Percentiles rank a stretch among this genome's conserved stretches.
phyloP scores from a whole-genome alignment of 2,888 invertebrate species.

The Drosophila putrida region DNA sequence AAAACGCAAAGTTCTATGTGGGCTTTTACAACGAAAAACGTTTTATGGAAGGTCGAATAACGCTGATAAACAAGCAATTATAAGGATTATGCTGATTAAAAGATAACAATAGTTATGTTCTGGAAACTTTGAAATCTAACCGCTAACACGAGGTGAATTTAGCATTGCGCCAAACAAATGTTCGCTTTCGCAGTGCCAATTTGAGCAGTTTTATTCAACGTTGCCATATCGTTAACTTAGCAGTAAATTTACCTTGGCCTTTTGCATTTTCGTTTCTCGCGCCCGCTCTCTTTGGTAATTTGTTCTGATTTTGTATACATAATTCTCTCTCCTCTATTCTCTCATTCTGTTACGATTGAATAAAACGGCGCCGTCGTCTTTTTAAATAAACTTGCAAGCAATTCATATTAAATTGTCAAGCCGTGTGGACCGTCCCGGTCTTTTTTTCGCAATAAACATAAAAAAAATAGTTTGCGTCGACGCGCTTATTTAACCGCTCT shows the following conservation, averaged over 20 bases:
- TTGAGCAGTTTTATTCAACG: background rate
- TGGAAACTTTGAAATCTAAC: constrained; percentile 3
- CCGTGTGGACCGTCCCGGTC: constrained; percentile 46
- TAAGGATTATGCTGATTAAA: background rate
- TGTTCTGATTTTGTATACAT: constrained; percentile 4
- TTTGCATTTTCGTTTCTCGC: background rate
- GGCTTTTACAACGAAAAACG: background rate
- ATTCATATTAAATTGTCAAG: constrained; percentile 40
- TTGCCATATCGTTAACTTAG: background rate
- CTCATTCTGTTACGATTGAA: constrained; percentile 15
- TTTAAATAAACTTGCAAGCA: constrained; percentile 38
- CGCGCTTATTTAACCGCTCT: constrained; percentile 39
- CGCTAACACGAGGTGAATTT: background rate
- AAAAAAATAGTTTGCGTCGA: constrained; percentile 30
- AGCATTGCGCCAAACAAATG: no score
- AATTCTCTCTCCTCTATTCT: constrained; percentile 5
- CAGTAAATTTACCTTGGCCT: background rate
- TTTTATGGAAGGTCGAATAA: background rate
- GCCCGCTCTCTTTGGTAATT: constrained; percentile 6
- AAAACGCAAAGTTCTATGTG: background rate
- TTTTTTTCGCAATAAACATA: constrained; percentile 21
- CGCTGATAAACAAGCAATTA: background rate
- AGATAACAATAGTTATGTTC: background rate
- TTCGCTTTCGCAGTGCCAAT: background rate
- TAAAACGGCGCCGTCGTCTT: constrained; percentile 16